Evolutionary conservation across 1,140 invertebrate genomes (phyloP), one percentile per base, ranked within the genome.

Genomic region (Campoletis sonorensis): DNA sequence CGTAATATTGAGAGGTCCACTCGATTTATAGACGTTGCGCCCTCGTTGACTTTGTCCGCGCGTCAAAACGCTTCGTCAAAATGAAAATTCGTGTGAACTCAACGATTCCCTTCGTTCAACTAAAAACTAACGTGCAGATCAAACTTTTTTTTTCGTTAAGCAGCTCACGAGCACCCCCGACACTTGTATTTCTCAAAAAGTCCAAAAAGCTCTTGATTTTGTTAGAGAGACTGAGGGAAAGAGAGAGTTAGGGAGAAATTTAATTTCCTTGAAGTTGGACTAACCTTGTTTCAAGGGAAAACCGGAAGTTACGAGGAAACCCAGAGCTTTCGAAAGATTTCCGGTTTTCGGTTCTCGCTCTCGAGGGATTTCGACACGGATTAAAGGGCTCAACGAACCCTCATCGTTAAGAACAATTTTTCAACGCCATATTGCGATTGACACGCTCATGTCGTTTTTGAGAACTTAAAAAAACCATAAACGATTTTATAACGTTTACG

Each of bases 251-350:
- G 70, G 83, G 79, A 84, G 85, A 82, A 87, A 86, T 87, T 83
- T 82, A 88, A 88, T 90, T 89, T 87, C 26, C 49, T 67, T n/a
- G 49, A 80, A 79, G 81, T 85, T 87, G 58, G 82, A 82, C 83
- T 91, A 91, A 91, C 84, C 85, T 89, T 71, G 87, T 91, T 91
- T 90, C 87, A 87, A 75, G 73, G 54, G 54, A 21, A 64, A 64
- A 64, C 61, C 27, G 54, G 54, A 61, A n/a, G 30, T 11, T 77
- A 18, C 5, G 49, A 58, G 23, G 54, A 23, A 30, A 26, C 21
- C 3, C 45, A 15, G 33, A 11, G 37, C 21, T 49, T 51, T 23
- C 2, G 88, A 86, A 89, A 54, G 83, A 81, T 85, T 87, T 88
- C 87, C 87, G 87, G 82, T 84, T 58, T 79, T 79, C 78, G 71